Evolutionary conservation across 1,140 invertebrate species (phyloP), one percentile per base, ranked within the genome.

Genomic region (Bombus cullumanus): DNA sequence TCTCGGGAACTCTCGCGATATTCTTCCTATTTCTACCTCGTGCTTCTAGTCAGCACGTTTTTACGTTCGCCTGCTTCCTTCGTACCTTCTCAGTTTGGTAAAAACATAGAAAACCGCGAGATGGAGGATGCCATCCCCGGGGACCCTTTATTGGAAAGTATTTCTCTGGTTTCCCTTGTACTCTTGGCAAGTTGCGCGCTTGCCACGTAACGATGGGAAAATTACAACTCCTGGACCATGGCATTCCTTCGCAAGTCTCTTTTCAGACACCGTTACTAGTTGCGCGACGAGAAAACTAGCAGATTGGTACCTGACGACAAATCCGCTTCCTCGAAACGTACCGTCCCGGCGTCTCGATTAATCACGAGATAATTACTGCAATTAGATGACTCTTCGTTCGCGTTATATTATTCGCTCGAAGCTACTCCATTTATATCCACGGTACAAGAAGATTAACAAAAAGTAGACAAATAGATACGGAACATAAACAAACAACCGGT

Each of bases 161-260:
- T 77, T 76, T 37, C 64, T 62, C 69, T 10, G 18, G 59, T 64
- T 64, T 73, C 69, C 76, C 76, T 68, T 79, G 31, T 53, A 68
- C 22, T 43, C 31, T 69, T 12, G 25, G 3, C 78, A 25, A 39
- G 64, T 28, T 34, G 18, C 66, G 37, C 53, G 80, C 34, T 73
- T 66, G 75, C 71, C 66, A 74, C 68, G 53, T 89, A 90, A 90
- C 88, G 80, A 90, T 53, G 76, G 76, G 66, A 88, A 86, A 85
- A 89, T 90, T 89, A 89, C 85, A 89, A 87, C 80, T 89, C 71
- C 25, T 34, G 57, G 69, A 83, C 80, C 78, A 31, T 8, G 57
- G n/a, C 53, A n/a, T 86, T 84, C 74, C 73, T 69, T 6, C n/a
- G 57, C 28, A 41, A 66, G 6, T 15, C n/a, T 82, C 73, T 79